These are phyloP conservation scores for Porites divaricata DNA, from an alignment of 92 coral and sea anemone genomes.

Conservation along the genomic window DNA sequence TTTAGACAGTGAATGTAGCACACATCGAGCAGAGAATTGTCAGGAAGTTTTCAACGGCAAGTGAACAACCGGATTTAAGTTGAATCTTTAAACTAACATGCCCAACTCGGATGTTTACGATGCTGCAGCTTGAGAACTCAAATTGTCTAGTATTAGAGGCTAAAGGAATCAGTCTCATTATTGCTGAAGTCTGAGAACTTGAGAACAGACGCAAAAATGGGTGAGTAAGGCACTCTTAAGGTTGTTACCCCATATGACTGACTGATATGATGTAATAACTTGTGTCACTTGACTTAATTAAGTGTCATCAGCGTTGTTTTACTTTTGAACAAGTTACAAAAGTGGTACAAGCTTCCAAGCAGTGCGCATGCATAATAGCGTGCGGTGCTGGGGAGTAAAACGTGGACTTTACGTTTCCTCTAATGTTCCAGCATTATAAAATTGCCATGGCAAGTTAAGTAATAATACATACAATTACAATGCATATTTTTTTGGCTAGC, in stretches of 20 bases:
- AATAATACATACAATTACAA: too few relatives aligned
- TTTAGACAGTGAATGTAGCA: background rate
- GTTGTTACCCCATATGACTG: background rate
- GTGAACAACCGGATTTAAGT: background rate
- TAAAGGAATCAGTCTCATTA: background rate
- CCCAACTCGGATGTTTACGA: background rate
- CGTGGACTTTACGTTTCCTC: too few relatives aligned
- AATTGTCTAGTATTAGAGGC: background rate
- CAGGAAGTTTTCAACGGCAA: background rate
- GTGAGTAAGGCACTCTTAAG: background rate
- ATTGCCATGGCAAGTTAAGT: too few relatives aligned
- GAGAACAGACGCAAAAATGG: slow-evolving; percentile 8
- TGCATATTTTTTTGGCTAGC: too few relatives aligned
- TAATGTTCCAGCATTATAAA: too few relatives aligned
- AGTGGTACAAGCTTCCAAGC: too few relatives aligned
- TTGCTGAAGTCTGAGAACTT: background rate
- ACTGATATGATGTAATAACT: background rate
- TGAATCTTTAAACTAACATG: background rate
- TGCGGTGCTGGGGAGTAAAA: too few relatives aligned
- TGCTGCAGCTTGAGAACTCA: background rate
- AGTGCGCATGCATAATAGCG: too few relatives aligned
- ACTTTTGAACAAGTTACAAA: background rate
- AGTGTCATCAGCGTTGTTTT: background rate
- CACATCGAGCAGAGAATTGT: background rate
- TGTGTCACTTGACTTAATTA: background rate